phyloP scores from a whole-genome alignment of 2,113 vertebrate genomes.

The Hepsetus odoe region DNA sequence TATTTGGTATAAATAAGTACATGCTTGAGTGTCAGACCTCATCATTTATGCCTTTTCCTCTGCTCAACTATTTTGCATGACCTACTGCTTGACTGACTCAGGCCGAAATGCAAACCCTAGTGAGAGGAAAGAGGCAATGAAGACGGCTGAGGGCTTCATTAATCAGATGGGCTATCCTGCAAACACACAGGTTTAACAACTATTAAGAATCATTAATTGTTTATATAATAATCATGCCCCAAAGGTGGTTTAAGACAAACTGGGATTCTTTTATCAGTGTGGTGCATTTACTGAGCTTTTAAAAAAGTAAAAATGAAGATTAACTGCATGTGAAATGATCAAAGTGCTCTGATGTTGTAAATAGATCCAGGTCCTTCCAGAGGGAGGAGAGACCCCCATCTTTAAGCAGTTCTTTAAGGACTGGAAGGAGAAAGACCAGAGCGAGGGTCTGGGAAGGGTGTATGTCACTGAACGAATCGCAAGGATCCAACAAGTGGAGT shows the following conservation, averaged over 20 bases:
- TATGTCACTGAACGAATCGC: slow-evolving; percentile 86
- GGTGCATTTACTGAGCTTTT: neutral
- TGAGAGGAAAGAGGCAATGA: slow-evolving; percentile 91
- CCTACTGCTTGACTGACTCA: slow-evolving; percentile 61
- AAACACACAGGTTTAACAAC: slow-evolving; percentile 81
- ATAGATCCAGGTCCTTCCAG: slow-evolving; percentile 91
- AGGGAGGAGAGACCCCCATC: slow-evolving; percentile 89
- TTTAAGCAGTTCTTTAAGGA: slow-evolving; percentile 91
- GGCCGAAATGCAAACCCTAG: slow-evolving; percentile 85
- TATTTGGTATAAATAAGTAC: neutral
- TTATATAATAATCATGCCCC: neutral
- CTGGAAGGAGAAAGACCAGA: slow-evolving; percentile 88
- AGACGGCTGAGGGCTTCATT: slow-evolving; percentile 88
- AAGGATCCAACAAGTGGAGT: slow-evolving; percentile 81
- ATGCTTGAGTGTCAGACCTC: neutral
- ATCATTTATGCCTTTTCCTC: neutral
- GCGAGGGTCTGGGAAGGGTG: slow-evolving; percentile 84
- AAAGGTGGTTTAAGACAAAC: too few relatives aligned
- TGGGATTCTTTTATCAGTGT: neutral
- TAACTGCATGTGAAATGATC: neutral
- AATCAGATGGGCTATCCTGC: slow-evolving; percentile 85
- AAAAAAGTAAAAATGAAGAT: too few relatives aligned
- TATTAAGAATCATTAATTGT: neutral
- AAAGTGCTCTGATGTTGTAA: neutral
- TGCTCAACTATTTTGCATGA: neutral